Evolutionary conservation across 2,888 invertebrate genomes (phyloP), one percentile per base, ranked within the genome.

Genomic region (Diogma glabrata): DNA sequence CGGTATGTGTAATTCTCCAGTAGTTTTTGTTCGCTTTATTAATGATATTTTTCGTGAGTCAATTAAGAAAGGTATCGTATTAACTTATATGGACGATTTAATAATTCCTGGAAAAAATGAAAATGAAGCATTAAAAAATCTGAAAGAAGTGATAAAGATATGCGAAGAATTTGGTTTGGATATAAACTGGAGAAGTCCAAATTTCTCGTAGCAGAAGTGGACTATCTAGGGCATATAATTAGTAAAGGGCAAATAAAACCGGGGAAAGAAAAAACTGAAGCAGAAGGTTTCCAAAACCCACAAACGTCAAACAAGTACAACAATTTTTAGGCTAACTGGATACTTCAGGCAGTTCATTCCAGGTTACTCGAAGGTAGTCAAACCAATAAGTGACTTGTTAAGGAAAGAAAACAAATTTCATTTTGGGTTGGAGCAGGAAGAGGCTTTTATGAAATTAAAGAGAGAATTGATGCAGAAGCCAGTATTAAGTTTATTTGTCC

Each of bases 1-100:
- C 58, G 68, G 67, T 4, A 46, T 66, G 9, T 64, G 61, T 36
- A 64, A 62, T n/a, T n/a, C n/a, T n/a, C n/a, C n/a, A n/a, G n/a
- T 16, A 12, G 57, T 61, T 17, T 65, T 67, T 47, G 62, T 57
- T 14, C 45, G 65, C 20, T 51, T 47, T 38, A 47, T 47, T 7
- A 47, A 47, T 22, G 10, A n/a, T 2, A 16, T 47, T 16, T 51
- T 36, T 19, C 6, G n/a, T n/a, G n/a, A 22, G n/a, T 38, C 38
- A 40, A 47, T 47, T 20, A 8, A 17, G 20, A 26, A 38, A 38
- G n/a, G 12, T 8, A 38, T 51, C 2, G 9, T 51, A 4, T 8
- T 20, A 3, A 4, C 23, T 6, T 51, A 51, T 28, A 14, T 51
- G 47, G 51, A 51, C 16, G 51, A 51, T 19, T 12, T 46, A 9